Evolutionary conservation across 2,113 vertebrate genomes (phyloP).

Genomic region (Gallinago undulata): DNA sequence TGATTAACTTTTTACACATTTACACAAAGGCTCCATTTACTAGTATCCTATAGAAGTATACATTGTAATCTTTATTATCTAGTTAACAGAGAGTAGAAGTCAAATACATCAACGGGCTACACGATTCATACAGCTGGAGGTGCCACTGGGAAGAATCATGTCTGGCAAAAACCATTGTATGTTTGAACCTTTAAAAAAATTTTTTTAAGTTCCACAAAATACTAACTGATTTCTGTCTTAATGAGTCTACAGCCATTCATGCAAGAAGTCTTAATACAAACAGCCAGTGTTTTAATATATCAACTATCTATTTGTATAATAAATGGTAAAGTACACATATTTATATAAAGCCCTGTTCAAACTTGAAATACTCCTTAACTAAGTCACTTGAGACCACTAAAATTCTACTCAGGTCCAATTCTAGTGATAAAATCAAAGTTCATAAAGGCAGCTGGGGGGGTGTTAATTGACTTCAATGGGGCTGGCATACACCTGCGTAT

Average conservation of each 20-base stretch:
- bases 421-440: constrained; percentile 12
- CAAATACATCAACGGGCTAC: not conserved
- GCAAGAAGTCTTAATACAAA: not conserved
- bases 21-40: not conserved
- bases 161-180: not conserved
- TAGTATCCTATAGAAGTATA: not conserved
- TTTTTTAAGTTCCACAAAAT: not conserved
- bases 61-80: not conserved
- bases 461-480: not conserved
- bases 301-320: not conserved
- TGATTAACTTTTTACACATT: not conserved
- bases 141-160: not conserved
- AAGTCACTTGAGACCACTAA: not conserved
- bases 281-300: not conserved
- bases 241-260: not conserved
- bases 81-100: not conserved
- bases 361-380: not conserved
- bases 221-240: not conserved
- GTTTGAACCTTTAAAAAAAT: not conserved
- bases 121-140: not conserved
- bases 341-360: not conserved
- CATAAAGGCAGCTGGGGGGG: not conserved
- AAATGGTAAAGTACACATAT: not conserved
- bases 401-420: not conserved
- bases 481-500: not conserved